Evolutionary conservation across 2,888 invertebrate genomes (phyloP), one percentile per base, ranked within the genome.

Genomic region (Eulithis prunata): DNA sequence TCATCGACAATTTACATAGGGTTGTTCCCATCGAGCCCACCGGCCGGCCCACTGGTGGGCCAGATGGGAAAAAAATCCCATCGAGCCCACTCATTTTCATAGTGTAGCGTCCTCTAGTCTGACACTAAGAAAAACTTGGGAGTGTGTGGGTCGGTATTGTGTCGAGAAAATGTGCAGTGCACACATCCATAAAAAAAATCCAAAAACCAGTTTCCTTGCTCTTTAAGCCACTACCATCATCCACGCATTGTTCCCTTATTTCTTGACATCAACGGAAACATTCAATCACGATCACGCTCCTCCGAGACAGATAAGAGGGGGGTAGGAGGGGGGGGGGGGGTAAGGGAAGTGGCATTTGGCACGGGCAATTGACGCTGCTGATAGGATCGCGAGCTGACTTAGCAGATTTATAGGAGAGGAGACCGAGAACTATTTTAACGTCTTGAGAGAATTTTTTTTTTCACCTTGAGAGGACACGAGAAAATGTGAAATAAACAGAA

Each of bases 281-380:
- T 85, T 91, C 90, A 86, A 92, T 92, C 91, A 90, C 87, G 82
- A 73, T 80, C 71, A 83, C 84, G 85, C 87, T 85, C 82, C 80
- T 81, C 74, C 72, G 66, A 73, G 80, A 75, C 73, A 86, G 88
- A 90, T 90, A 89, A 89, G 88, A 80, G 74, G 71, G 77, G 67
- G 71, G 5, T n/a, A n/a, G n/a, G n/a, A n/a, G 49, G 69, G 68
- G 68, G 73, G 76, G 75, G 75, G 70, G 76, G 70, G 72, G 21
- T 21, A 76, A 76, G 78, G 89, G 86, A 89, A 88, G 91, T 89
- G 89, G 90, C 90, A 89, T 92, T 91, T 93, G 93, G 93, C 93
- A 93, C 93, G 93, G 90, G 93, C 93, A 92, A 93, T 93, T 93
- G 93, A 93, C 91, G 91, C 84, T 85, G 80, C 88, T 93, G 93